These are phyloP conservation scores for Anthopleura sola DNA, from an alignment of 64 coral and sea anemone species.

Conservation along the genomic window DNA sequence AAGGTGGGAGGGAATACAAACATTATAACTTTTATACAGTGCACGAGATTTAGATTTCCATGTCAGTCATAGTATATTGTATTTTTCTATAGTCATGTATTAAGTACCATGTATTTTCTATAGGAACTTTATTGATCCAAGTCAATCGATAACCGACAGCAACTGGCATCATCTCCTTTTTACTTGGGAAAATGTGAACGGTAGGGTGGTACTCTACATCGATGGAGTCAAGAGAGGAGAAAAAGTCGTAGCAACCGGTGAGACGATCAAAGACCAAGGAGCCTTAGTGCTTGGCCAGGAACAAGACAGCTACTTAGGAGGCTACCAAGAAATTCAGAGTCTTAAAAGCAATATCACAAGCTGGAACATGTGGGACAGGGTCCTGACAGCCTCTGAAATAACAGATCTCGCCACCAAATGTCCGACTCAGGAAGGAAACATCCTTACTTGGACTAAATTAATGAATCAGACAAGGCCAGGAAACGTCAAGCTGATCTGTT, in stretches of 20 bases:
- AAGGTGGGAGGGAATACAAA: too few relatives aligned
- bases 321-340: not conserved
- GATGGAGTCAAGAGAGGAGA: conserved; percentile 4
- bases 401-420: too few relatives aligned
- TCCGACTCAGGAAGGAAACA: too few relatives aligned
- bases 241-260: not conserved
- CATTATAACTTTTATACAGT: too few relatives aligned
- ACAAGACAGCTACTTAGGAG: not conserved
- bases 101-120: not conserved
- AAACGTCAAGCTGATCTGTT: too few relatives aligned
- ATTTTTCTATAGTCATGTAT: too few relatives aligned
- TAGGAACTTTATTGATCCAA: not conserved
- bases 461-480: too few relatives aligned
- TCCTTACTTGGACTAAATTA: too few relatives aligned
- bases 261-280: not conserved
- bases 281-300: conserved; percentile 24
- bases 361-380: conserved; percentile 38
- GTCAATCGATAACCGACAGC: not conserved
- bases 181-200: too few relatives aligned
- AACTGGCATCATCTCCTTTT: conserved; percentile 21
- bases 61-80: too few relatives aligned
- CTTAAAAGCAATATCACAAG: conserved; percentile 4
- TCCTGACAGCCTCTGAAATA: too few relatives aligned
- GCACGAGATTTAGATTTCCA: too few relatives aligned
- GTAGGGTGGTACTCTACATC: not conserved